Percentiles rank a stretch among this genome's conserved stretches.
phyloP scores from a whole-genome alignment of 1,140 invertebrate genomes.

The Cyphomyrmex costatus region DNA sequence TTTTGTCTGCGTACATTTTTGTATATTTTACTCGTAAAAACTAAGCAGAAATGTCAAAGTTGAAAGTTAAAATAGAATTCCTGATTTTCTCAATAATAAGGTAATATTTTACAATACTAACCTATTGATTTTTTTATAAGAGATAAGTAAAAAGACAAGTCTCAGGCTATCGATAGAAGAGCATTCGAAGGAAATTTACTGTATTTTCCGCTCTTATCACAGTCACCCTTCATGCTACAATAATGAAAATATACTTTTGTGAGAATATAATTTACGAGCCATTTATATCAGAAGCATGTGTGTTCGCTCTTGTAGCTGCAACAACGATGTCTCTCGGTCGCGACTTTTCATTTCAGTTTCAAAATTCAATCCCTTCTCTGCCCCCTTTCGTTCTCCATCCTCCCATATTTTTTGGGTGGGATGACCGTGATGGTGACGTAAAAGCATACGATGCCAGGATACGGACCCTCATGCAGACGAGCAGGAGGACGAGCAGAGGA shows the following conservation, averaged over 20 bases:
- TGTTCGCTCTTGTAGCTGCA: background rate
- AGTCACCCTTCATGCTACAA: background rate
- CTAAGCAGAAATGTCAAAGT: background rate
- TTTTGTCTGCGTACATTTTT: background rate
- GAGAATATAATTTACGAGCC: constrained; percentile 17
- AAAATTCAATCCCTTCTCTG: background rate
- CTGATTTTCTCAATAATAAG: background rate
- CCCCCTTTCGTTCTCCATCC: background rate
- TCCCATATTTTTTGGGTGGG: constrained; percentile 59
- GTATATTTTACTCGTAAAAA: background rate
- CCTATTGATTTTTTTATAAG: background rate
- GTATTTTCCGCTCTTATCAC: background rate
- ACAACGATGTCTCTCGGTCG: background rate
- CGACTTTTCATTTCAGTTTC: constrained; percentile 47
- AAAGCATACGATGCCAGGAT: constrained; percentile 44
- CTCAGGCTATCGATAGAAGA: background rate
- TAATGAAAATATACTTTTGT: constrained; percentile 15
- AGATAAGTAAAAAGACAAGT: background rate
- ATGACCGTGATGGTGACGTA: constrained; percentile 65
- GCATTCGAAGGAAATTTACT: background rate
- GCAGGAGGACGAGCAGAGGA: constrained; percentile 25
- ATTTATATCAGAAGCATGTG: background rate
- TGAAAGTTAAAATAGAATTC: background rate
- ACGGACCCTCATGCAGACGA: constrained; percentile 26
- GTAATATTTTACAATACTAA: background rate